These are phyloP conservation scores for Epizoanthus stellaris DNA, from an alignment of 92 coral and sea anemone species.

Conservation along the genomic window DNA sequence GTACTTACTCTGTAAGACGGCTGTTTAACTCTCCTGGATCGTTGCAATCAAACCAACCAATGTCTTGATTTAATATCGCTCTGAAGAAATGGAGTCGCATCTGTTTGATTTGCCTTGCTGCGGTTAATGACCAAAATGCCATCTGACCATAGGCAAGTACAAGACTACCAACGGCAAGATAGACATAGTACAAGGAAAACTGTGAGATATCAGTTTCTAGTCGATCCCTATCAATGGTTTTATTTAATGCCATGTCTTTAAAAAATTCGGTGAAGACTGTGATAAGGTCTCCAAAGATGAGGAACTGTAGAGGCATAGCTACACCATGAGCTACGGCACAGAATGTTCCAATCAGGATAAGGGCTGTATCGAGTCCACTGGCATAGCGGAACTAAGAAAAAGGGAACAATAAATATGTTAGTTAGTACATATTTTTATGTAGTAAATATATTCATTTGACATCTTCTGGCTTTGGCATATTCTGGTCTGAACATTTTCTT, in stretches of 20 bases:
- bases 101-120: constrained; percentile 50
- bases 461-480: too few relatives aligned
- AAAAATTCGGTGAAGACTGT: constrained; percentile 68
- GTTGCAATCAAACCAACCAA: constrained; percentile 62
- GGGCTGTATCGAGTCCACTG: constrained; percentile 23
- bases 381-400: constrained; percentile 52
- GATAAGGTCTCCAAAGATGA: constrained; percentile 89
- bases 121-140: constrained; percentile 49
- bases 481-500: too few relatives aligned
- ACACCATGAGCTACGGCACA: constrained; percentile 55
- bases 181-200: constrained; percentile 54
- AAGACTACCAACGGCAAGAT: constrained; percentile 47
- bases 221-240: constrained; percentile 20
- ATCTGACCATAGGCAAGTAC: constrained; percentile 48
- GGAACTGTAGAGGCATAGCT: constrained; percentile 83
- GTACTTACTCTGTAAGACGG: constrained; percentile 61
- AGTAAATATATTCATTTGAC: too few relatives aligned
- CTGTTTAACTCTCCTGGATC: constrained; percentile 63
- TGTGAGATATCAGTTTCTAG: constrained; percentile 42
- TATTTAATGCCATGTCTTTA: not conserved
- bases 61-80: constrained; percentile 58
- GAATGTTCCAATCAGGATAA: constrained; percentile 50
- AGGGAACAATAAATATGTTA: not conserved
- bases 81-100: constrained; percentile 55
- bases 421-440: too few relatives aligned